Percentiles rank a stretch among this genome's conserved stretches.
Conservation (phyloP, 1,140 invertebrate species). For the Drosophila leontia region DNA sequence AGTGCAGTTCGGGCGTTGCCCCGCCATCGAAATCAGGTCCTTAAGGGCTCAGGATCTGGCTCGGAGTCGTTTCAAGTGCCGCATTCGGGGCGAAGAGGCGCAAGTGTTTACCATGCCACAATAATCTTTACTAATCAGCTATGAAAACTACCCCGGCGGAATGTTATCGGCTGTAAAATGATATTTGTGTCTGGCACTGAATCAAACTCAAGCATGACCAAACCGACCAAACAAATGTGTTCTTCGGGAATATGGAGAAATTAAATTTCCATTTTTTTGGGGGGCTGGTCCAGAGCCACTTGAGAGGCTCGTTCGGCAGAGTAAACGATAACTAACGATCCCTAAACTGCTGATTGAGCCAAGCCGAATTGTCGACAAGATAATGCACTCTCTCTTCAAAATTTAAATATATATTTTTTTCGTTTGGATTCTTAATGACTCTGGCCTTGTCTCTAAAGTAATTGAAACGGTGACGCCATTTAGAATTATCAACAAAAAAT, state of each 20-base stretch:
- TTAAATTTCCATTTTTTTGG: constrained; percentile 15
- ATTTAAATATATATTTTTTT: constrained; percentile 29
- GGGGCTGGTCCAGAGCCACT: constrained; percentile 15
- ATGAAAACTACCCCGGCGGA: constrained; percentile 48
- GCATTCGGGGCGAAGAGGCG: constrained; percentile 30
- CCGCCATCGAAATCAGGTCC: constrained; percentile 40
- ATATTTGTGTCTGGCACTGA: constrained; percentile 48
- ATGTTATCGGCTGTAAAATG: constrained; percentile 48
- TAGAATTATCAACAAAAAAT: constrained; percentile 37
- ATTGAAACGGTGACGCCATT: constrained; percentile 48
- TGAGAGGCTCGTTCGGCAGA: constrained; percentile 16
- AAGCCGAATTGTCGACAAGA: constrained; percentile 51
- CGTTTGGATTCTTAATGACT: constrained; percentile 31
- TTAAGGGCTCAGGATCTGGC: constrained; percentile 10
- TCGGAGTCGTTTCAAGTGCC: constrained; percentile 62
- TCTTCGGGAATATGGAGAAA: constrained; percentile 1
- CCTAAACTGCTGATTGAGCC: constrained; percentile 55
- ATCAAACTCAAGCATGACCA: constrained; percentile 41
- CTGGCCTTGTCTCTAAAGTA: constrained; percentile 35
- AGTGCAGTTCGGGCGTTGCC: constrained; percentile 36
- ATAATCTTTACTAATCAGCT: constrained; percentile 78
- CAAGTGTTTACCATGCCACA: constrained; percentile 71
- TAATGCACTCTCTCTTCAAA: constrained; percentile 32
- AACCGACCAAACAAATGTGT: constrained; percentile 49
- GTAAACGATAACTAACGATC: constrained; percentile 54